Evolutionary conservation across 2,113 vertebrate genomes (phyloP).

Genomic region (Platysternon megacephalum): DNA sequence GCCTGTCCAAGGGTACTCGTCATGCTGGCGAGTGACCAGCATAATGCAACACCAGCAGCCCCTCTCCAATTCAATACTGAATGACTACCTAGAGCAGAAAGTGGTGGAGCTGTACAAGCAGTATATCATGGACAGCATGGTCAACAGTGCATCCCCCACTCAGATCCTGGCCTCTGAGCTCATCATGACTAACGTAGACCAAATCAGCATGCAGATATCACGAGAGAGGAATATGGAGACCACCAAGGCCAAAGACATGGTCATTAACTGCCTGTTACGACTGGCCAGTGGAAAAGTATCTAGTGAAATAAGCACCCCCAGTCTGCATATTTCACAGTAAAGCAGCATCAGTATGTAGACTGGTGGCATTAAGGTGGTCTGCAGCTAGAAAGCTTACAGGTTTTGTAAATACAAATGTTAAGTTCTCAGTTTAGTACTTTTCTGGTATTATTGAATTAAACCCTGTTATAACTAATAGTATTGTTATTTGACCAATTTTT

Average conservation of each 20-base stretch:
- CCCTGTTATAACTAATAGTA: neutral
- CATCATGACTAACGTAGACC: slow-evolving; percentile 91
- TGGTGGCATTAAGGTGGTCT: neutral
- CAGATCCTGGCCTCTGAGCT: slow-evolving; percentile 91
- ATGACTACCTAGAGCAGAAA: slow-evolving; percentile 94
- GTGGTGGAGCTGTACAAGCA: slow-evolving; percentile 93
- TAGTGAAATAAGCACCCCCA: slow-evolving; percentile 93
- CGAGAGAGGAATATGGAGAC: slow-evolving; percentile 92
- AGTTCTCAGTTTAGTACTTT: neutral
- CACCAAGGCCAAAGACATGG: slow-evolving; percentile 91
- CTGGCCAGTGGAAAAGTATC: slow-evolving; percentile 88
- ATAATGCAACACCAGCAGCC: slow-evolving; percentile 86
- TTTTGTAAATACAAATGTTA: neutral
- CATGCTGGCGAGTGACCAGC: slow-evolving; percentile 85
- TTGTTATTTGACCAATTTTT: neutral
- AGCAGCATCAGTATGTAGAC: slow-evolving; percentile 69
- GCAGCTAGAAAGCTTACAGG: rapidly evolving
- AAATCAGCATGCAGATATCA: slow-evolving; percentile 92
- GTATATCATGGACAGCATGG: slow-evolving; percentile 90
- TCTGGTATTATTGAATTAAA: neutral
- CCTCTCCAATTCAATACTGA: slow-evolving; percentile 91
- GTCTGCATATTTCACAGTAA: slow-evolving; percentile 91
- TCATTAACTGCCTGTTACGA: slow-evolving; percentile 89
- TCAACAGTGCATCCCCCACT: slow-evolving; percentile 78
- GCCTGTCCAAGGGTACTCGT: slow-evolving; percentile 78